These are phyloP conservation scores for Halictus ligatus DNA, from an alignment of 2,888 invertebrate genomes.

Conservation along the genomic window DNA sequence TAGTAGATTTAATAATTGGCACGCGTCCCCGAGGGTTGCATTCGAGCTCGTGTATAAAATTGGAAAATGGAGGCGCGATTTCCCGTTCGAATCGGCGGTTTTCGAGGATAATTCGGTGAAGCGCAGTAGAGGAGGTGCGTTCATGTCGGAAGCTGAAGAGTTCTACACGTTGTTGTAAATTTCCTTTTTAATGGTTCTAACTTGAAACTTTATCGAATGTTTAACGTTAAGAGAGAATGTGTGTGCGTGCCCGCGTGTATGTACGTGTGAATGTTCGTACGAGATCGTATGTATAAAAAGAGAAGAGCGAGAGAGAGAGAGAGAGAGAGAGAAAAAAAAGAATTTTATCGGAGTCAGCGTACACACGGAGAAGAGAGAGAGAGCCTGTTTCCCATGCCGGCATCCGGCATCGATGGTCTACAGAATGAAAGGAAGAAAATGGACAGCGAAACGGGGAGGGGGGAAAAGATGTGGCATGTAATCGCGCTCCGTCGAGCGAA, in stretches of 20 bases:
- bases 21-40: background rate
- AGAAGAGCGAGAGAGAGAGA: background rate
- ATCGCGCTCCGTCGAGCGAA: background rate
- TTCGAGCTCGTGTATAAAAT: background rate
- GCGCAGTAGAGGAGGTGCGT: background rate
- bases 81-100: background rate
- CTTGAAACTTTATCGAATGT: conserved; percentile 66
- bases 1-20: background rate
- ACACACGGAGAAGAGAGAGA: conserved; percentile 20
- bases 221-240: conserved; percentile 59
- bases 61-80: background rate
- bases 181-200: conserved; percentile 71
- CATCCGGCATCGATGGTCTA: conserved; percentile 58
- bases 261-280: background rate
- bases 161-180: conserved; percentile 76
- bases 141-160: conserved; percentile 56
- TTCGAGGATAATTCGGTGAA: background rate
- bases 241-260: conserved; percentile 4
- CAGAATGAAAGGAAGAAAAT: background rate
- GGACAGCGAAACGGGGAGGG: background rate
- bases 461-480: background rate
- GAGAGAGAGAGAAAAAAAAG: conserved; percentile 1
- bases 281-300: background rate
- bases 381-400: conserved; percentile 44
- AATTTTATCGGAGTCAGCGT: conserved; percentile 62